Conservation (phyloP, 2,113 vertebrate genomes). For the Edolisoma coerulescens region DNA sequence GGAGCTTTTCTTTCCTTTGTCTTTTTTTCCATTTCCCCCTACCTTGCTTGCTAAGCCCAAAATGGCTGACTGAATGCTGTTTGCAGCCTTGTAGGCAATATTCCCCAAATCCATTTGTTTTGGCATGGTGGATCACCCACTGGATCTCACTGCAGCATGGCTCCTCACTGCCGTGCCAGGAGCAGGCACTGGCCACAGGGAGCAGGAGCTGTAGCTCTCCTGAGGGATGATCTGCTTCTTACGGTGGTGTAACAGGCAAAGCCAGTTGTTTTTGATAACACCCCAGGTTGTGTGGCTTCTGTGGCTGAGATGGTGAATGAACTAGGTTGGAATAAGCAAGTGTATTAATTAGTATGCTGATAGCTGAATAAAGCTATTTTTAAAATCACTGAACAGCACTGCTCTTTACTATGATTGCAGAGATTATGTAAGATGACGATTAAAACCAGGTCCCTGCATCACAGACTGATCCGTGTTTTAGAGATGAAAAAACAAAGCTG, state of each 20-base stretch:
- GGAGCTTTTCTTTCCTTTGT: background rate
- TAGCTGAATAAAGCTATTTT: slow-evolving; percentile 15
- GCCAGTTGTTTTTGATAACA: background rate
- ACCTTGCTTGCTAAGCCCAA: background rate
- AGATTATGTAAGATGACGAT: slow-evolving; percentile 2
- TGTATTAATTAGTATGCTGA: background rate
- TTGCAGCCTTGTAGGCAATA: background rate
- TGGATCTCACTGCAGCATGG: accelerated
- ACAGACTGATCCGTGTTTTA: background rate
- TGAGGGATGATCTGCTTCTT: background rate
- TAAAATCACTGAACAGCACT: slow-evolving; percentile 10
- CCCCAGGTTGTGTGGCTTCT: background rate
- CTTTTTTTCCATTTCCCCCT: background rate
- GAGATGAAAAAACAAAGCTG: background rate
- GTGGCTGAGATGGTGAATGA: background rate
- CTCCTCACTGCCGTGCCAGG: background rate
- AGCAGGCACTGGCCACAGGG: background rate
- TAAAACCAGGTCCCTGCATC: slow-evolving; percentile 28
- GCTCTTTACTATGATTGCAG: slow-evolving; percentile 22
- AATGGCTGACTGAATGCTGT: background rate
- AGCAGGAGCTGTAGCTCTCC: background rate
- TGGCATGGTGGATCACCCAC: background rate
- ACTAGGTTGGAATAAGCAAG: background rate
- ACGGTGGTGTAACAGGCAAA: background rate
- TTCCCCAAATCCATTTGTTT: background rate